A percentile compares a stretch with the other conserved stretches of the same genome.
Evolutionary conservation across 1,140 invertebrate species (phyloP).

Genomic region (Palaemon carinicauda): DNA sequence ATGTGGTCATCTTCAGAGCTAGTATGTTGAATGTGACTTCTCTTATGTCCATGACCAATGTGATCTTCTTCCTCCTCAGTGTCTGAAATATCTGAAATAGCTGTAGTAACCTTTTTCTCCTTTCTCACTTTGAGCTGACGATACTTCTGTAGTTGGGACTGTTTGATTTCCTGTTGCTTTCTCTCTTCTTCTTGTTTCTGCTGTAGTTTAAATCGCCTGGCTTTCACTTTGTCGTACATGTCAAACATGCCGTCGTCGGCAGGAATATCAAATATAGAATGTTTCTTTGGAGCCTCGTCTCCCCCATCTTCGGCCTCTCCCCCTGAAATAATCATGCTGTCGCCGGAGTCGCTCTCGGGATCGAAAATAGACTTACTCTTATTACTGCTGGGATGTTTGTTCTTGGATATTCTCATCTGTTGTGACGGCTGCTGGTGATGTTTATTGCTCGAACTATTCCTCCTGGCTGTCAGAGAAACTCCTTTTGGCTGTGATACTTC

Average conservation of each 20-base stretch:
- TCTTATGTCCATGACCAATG: conserved; percentile 67
- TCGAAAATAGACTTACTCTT: conserved; percentile 55
- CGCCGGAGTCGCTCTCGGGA: conserved; percentile 44
- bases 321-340: conserved; percentile 47
- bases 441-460: conserved; percentile 43
- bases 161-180: conserved; percentile 77
- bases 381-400: neutral
- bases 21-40: conserved; percentile 46
- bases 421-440: neutral
- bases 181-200: conserved; percentile 86
- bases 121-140: conserved; percentile 53
- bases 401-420: conserved; percentile 57
- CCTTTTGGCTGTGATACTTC: conserved; percentile 6
- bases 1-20: conserved; percentile 44
- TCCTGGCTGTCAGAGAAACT: neutral
- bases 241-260: conserved; percentile 92
- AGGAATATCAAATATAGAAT: conserved; percentile 91
- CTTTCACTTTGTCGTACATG: conserved; percentile 99
- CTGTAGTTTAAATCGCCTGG: conserved; percentile 82
- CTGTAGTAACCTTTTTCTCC: conserved; percentile 64
- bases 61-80: conserved; percentile 72
- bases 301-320: conserved; percentile 50
- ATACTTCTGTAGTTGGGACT: conserved; percentile 52
- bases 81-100: conserved; percentile 63
- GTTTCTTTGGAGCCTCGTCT: conserved; percentile 62